These are phyloP conservation scores for Mormoops blainvillei DNA, from an alignment of 2,113 vertebrate species.

Conservation along the genomic window DNA sequence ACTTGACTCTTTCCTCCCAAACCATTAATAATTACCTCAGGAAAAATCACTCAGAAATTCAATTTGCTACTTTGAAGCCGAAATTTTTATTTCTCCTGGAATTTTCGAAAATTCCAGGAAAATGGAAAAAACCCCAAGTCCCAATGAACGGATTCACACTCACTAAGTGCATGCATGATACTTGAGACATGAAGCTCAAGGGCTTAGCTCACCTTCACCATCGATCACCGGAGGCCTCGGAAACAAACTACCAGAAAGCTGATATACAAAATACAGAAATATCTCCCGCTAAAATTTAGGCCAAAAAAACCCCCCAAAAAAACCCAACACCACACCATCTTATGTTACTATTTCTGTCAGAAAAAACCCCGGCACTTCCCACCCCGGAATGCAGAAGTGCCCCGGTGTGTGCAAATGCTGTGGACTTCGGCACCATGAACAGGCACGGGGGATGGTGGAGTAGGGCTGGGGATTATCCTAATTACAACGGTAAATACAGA, in stretches of 20 bases:
- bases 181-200: background rate
- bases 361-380: background rate
- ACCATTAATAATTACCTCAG: background rate
- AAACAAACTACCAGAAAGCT: background rate
- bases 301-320: background rate
- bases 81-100: background rate
- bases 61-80: background rate
- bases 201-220: background rate
- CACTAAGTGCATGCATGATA: background rate
- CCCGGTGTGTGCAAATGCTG: background rate
- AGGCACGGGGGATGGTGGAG: background rate
- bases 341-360: background rate
- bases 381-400: rapidly evolving
- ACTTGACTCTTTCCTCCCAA: background rate
- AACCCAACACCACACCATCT: background rate
- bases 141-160: background rate
- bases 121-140: background rate
- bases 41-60: background rate
- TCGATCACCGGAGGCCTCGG: no score
- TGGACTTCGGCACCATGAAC: rapidly evolving
- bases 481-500: background rate
- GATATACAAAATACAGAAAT: background rate
- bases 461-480: background rate
- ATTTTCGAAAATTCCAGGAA: background rate
- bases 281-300: background rate